phyloP scores from a whole-genome alignment of 2,113 vertebrate genomes.

The Oncorhynchus tshawytscha region DNA sequence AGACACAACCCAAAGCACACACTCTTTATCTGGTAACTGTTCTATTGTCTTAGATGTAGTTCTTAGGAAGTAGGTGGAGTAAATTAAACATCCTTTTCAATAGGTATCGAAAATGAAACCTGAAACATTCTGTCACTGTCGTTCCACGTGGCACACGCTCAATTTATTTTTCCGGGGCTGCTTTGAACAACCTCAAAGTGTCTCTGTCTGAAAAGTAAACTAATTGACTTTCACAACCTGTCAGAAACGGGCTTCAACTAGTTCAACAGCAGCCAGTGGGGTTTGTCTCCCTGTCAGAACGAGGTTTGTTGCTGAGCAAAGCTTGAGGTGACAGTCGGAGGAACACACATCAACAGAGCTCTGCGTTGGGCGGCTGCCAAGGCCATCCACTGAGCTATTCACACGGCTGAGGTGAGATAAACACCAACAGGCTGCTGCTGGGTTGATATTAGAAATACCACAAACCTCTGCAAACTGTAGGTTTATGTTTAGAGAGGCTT shows the following conservation, averaged over 20 bases:
- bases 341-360: slow-evolving; percentile 26
- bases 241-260: neutral
- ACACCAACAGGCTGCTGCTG: neutral
- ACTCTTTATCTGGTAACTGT: too few relatives aligned
- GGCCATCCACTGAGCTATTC: slow-evolving; percentile 6
- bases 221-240: neutral
- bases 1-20: too few relatives aligned
- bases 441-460: neutral
- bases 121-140: neutral
- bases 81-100: neutral
- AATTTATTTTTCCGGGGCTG: neutral
- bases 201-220: neutral
- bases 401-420: slow-evolving; percentile 22
- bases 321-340: slow-evolving; percentile 14
- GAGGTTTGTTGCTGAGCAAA: slow-evolving; percentile 14
- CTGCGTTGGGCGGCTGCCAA: slow-evolving; percentile 10
- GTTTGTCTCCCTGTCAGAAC: slow-evolving; percentile 15
- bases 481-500: too few relatives aligned
- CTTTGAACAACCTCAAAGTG: slow-evolving; percentile 21
- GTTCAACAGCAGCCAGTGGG: slow-evolving; percentile 10
- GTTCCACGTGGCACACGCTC: neutral
- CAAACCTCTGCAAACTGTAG: neutral
- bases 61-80: neutral
- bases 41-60: neutral
- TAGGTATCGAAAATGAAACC: neutral